Percentiles rank a stretch among this genome's conserved stretches.
Evolutionary conservation across 2,888 invertebrate species (phyloP).

Genomic region (Cantharis flavilabris): DNA sequence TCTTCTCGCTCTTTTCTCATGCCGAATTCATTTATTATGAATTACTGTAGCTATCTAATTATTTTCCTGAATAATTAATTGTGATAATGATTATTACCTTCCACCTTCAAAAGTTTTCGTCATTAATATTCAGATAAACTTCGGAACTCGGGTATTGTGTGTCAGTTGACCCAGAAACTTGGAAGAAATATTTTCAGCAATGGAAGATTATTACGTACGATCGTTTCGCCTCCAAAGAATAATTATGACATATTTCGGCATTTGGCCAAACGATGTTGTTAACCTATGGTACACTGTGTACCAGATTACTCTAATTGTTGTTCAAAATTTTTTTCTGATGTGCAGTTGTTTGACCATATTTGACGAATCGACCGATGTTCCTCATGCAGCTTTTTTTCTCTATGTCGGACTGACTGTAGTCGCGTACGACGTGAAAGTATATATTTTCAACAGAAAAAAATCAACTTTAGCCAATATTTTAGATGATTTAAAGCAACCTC

Average conservation of each 20-base stretch:
- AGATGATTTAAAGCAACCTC: neutral
- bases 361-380: neutral
- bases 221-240: neutral
- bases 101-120: neutral
- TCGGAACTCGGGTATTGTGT: neutral
- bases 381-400: neutral
- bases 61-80: neutral
- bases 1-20: too few relatives aligned
- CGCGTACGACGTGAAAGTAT: neutral
- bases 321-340: neutral
- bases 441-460: neutral
- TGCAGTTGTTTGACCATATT: neutral
- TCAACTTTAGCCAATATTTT: neutral
- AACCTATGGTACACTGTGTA: neutral
- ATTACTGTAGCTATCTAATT: too few relatives aligned
- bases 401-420: neutral
- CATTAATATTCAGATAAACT: neutral
- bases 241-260: neutral
- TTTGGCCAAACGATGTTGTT: neutral
- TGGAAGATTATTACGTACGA: neutral
- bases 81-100: neutral
- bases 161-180: neutral
- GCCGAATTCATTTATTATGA: too few relatives aligned
- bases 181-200: too few relatives aligned
- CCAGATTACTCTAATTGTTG: neutral